These are phyloP conservation scores for Clusia tigrina DNA, from an alignment of 2,888 invertebrate genomes.

Conservation along the genomic window DNA sequence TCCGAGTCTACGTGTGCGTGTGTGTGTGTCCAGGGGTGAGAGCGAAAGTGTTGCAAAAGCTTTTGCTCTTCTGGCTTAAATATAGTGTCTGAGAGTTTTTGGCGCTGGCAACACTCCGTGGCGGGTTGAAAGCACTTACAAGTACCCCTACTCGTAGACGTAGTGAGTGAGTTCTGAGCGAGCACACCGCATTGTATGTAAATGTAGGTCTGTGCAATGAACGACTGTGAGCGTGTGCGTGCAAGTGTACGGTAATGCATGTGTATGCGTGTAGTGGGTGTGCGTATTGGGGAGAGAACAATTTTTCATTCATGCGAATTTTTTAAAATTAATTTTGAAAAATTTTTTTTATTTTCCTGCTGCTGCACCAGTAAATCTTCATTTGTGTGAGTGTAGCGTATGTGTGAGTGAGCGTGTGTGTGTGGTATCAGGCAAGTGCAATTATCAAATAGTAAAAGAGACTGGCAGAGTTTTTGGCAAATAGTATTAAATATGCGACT, in stretches of 20 bases:
- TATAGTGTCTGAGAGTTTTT: no score
- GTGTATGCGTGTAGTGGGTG: conserved; percentile 41
- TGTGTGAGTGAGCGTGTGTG: conserved; percentile 10
- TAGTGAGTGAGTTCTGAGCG: neutral
- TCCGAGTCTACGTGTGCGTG: neutral
- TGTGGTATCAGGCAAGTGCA: no score
- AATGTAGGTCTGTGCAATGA: conserved; percentile 38
- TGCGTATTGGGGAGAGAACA: conserved; percentile 39
- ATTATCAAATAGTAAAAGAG: no score
- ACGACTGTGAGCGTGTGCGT: conserved; percentile 23
- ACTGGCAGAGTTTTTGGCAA: no score
- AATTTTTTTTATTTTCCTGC: conserved; percentile 54
- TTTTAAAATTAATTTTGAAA: conserved; percentile 56
- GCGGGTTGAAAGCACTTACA: conserved; percentile 34
- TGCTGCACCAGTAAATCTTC: conserved; percentile 30
- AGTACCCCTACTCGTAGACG: no score
- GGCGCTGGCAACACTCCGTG: conserved; percentile 26
- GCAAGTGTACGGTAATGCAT: conserved; percentile 47
- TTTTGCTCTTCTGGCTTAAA: neutral
- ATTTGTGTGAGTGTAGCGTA: conserved; percentile 25
- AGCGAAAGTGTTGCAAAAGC: neutral
- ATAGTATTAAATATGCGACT: no score
- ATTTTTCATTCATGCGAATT: conserved; percentile 61
- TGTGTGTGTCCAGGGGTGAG: neutral
- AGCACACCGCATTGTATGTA: conserved; percentile 21